These are phyloP conservation scores for Goniozus legneri DNA, from an alignment of 1,140 invertebrate genomes.

Conservation along the genomic window DNA sequence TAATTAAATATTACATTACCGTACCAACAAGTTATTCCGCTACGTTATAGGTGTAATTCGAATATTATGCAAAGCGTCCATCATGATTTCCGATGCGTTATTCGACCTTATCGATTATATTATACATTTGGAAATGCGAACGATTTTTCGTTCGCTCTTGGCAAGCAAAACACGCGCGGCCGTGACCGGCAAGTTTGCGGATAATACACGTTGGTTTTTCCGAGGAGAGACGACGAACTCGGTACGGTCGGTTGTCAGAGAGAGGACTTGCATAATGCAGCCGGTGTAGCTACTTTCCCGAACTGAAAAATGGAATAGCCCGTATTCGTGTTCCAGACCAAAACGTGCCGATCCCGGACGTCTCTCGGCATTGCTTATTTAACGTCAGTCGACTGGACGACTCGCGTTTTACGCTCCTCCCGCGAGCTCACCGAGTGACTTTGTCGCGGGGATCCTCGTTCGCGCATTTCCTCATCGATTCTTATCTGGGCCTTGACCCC, in stretches of 20 bases:
- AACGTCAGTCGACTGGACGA: slow-evolving; percentile 22
- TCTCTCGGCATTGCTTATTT: slow-evolving; percentile 37
- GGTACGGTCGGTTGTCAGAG: slow-evolving; percentile 15
- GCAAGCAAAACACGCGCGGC: slow-evolving; percentile 6
- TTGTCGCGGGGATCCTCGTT: no score
- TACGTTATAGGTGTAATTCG: slow-evolving; percentile 37
- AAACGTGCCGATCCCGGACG: slow-evolving; percentile 17
- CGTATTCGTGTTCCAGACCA: slow-evolving; percentile 13
- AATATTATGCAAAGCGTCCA: slow-evolving; percentile 42
- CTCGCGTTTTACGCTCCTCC: no score
- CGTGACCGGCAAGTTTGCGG: no score
- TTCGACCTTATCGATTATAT: no score
- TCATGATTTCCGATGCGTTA: no score
- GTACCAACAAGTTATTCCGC: slow-evolving; percentile 34
- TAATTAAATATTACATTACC: no score
- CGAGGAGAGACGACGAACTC: slow-evolving; percentile 7
- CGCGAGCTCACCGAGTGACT: no score
- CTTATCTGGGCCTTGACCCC: no score
- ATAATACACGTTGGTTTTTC: no score
- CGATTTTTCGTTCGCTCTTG: no score
- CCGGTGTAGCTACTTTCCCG: slow-evolving; percentile 24
- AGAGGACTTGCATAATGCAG: slow-evolving; percentile 34
- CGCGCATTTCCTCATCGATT: no score
- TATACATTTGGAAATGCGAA: no score
- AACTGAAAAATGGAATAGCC: slow-evolving; percentile 40